Evolutionary conservation across 1,140 invertebrate species (phyloP), one percentile per base, ranked within the genome.

Genomic region (Apis laboriosa): DNA sequence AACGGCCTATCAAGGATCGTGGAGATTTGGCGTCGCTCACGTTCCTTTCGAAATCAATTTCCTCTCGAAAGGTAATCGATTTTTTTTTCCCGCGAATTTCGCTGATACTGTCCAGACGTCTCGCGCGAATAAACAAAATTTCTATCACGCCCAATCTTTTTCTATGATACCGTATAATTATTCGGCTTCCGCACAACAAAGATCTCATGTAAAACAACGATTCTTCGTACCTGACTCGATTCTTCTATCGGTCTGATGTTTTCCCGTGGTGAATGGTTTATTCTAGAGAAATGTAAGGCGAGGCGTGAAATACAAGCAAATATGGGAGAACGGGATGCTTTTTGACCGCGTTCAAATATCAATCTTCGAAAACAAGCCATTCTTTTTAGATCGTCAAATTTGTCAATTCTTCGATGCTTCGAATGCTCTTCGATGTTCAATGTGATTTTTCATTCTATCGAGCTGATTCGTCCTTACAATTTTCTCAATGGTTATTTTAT

Each of bases 1-100:
- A 88, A 89, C 81, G 87, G 87, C 87, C 87, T 89, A 89, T 76
- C 78, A 76, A 86, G 77, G 80, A 88, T 87, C 73, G 70, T 88
- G 83, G 60, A 76, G 84, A 73, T 86, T 79, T 64, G 75, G 72
- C 77, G 73, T 88, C 75, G 83, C 74, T 87, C 82, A 61, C 86
- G 51, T 83, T 72, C n/a, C 61, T 71, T 56, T 78, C 28, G 51
- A 56, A 64, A 53, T 53, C 5, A 43, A 28, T 17, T 19, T 19
- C 53, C 78, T 58, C 63, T 49, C 61, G 51, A 49, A 43, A 24
- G 34, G 53, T 51, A 60, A 19, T 70, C 66, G 19, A 2, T 55
- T 43, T n/a, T 51, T 60, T 15, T 34, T 55, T 68, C 71, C 56
- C 19, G 19, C 61, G 67, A 63, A 49, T 56, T 84, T 70, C 49